Evolutionary conservation across 2,797 vertebrate species (phyloP).

Genomic region (Enteromius trimaculatus): DNA sequence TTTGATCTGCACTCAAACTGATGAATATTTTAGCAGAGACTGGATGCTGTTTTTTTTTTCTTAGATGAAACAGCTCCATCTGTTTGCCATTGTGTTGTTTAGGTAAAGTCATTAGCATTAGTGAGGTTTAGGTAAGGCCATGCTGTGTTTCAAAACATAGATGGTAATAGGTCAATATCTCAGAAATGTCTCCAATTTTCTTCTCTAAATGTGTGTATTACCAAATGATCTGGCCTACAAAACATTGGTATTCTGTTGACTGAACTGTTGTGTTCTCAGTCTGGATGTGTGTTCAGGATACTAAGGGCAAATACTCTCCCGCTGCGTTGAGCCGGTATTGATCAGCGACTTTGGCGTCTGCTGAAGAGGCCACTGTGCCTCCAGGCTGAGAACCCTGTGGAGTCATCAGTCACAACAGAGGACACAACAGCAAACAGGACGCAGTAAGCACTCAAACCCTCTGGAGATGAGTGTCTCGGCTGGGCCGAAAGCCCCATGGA

Average conservation of each 20-base stretch:
- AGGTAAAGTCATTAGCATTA: constrained; percentile 19
- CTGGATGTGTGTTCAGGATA: constrained; percentile 22
- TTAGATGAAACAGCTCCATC: constrained; percentile 47
- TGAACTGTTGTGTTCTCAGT: constrained; percentile 33
- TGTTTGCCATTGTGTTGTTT: constrained; percentile 37
- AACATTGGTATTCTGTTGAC: neutral
- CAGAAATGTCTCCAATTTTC: neutral
- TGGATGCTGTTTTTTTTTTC: constrained; percentile 45
- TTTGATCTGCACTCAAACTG: constrained; percentile 55
- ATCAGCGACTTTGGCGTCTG: constrained; percentile 20
- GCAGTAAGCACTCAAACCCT: constrained; percentile 22
- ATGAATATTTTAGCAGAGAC: constrained; percentile 56
- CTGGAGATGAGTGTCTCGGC: constrained; percentile 26
- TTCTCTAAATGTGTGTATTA: constrained; percentile 10
- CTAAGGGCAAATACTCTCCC: constrained; percentile 18
- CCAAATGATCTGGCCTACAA: neutral
- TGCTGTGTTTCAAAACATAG: constrained; percentile 9
- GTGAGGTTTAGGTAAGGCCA: constrained; percentile 7
- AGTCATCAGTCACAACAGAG: constrained; percentile 49
- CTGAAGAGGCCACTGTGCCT: constrained; percentile 23
- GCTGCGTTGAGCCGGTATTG: constrained; percentile 36
- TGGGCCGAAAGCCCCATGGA: neutral
- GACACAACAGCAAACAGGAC: constrained; percentile 46
- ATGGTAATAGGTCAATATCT: neutral
- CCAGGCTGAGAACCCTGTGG: constrained; percentile 29